Base-by-base conservation (phyloP, 2,797 vertebrate genomes). In the Sebastes matsubarae region DNA sequence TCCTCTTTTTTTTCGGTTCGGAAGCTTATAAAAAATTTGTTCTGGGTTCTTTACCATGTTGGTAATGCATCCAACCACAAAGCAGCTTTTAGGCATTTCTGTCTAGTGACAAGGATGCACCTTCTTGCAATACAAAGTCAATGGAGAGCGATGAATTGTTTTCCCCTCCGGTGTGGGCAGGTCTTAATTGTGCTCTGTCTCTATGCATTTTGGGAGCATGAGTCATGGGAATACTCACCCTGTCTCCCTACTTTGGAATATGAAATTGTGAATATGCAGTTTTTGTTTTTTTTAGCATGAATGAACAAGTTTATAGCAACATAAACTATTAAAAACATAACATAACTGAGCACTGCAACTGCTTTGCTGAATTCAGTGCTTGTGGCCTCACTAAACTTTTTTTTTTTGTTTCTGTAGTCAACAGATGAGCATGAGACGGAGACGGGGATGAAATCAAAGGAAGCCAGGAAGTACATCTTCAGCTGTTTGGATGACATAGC, bases 381-480 rank as follows among this genome's bases (percentile, higher is more conserved):
- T 54, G 5, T 2, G 0, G 68, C 7, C 3, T 54, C 29, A 75
- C 38, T 69, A n/a, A 87, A 72, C 34, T 1, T 46, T 46, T 42
- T 42, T 20, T 57, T 72, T 71, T 5, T 81, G 59, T 63, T 72
- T 75, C 50, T 85, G 29, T 86, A 99, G 99, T 97, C 98, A 83
- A 97, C 98, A 92, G 98, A 99, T 92, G 98, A 99, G 70, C 98
- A 99, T 0, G 98, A 99, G 93, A 94, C 96, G 2, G 99, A 99
- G 94, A 99, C 98, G 16, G 97, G 97, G 86, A 99, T 99, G 97
- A 99, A 99, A 92, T 99, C 99, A 92, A 99, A 99, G 95, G 99
- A 99, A 96, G 98, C 99, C 85, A 96, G 99, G 88, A 99, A 99
- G 96, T 99, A 99, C 94, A 99, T 99, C 96, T 99, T 99, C 96